Conservation (phyloP, 2,113 vertebrate genomes). For the Nyctibius bracteatus region DNA sequence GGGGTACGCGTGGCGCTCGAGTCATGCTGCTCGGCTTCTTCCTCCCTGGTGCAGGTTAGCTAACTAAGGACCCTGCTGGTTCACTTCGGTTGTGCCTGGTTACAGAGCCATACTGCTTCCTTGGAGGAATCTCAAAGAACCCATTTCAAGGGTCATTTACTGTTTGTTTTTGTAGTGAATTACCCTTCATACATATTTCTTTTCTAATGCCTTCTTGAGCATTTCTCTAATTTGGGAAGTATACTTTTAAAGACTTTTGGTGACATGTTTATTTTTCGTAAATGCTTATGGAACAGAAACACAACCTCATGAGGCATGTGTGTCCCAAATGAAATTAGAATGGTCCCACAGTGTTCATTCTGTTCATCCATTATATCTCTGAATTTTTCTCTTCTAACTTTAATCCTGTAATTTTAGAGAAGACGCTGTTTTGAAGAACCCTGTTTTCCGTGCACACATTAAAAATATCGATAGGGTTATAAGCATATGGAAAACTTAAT, state of each 20-base stretch:
- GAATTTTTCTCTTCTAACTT: neutral
- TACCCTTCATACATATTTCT: neutral
- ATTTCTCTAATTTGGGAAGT: conserved; percentile 10
- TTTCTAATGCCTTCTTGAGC: neutral
- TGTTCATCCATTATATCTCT: neutral
- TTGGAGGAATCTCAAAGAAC: neutral
- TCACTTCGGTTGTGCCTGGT: neutral
- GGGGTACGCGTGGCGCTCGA: no score
- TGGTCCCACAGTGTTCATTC: neutral
- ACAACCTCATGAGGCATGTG: neutral
- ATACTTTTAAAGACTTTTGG: neutral
- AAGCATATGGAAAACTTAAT: neutral
- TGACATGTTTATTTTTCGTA: conserved; percentile 9
- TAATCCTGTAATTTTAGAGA: neutral
- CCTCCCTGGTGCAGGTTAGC: neutral
- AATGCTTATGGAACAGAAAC: neutral
- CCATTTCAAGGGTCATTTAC: neutral
- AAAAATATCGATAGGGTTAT: neutral
- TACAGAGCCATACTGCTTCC: neutral
- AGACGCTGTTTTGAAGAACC: neutral
- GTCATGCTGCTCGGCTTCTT: no score
- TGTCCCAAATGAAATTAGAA: neutral
- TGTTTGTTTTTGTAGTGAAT: conserved; percentile 22
- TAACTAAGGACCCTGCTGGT: no score
- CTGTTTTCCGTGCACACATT: neutral